Conservation (phyloP, 1,140 invertebrate genomes). For the Achroia grisella region DNA sequence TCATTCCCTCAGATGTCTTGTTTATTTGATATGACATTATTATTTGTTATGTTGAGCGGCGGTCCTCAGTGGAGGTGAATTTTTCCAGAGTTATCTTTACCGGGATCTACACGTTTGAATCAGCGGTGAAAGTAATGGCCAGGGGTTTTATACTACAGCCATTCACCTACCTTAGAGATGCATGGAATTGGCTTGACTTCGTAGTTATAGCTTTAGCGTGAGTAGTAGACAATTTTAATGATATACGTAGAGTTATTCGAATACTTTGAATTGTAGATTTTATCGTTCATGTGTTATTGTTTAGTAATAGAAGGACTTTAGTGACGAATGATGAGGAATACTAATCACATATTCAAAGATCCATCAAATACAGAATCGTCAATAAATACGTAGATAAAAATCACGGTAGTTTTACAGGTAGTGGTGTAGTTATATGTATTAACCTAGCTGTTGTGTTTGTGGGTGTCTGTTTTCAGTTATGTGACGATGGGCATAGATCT, state of each 20-base stretch:
- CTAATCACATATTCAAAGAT: not conserved
- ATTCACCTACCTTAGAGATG: conserved; percentile 99
- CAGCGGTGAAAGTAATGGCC: conserved; percentile 98
- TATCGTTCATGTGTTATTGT: conserved; percentile 38
- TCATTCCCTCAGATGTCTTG: too few species aligned
- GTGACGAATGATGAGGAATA: not conserved
- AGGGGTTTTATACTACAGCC: conserved; percentile 98
- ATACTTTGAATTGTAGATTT: conserved; percentile 51
- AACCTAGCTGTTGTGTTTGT: conserved; percentile 63
- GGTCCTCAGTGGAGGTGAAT: conserved; percentile 70
- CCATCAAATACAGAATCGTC: not conserved
- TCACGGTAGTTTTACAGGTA: conserved; percentile 9
- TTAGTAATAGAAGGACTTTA: conserved; percentile 21
- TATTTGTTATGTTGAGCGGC: conserved; percentile 58
- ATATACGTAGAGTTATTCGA: conserved; percentile 46
- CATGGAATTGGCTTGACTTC: conserved; percentile 99
- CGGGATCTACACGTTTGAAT: conserved; percentile 99
- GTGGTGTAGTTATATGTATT: conserved; percentile 50
- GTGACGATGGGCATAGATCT: conserved; percentile 99
- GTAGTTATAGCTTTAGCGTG: conserved; percentile 99
- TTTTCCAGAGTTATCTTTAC: conserved; percentile 98
- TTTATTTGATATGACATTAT: conserved; percentile 23
- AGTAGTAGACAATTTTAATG: conserved; percentile 79
- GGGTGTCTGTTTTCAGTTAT: conserved; percentile 85
- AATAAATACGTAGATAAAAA: too few species aligned